Conservation (phyloP, 2,113 vertebrate species). For the Pavo muticus region DNA sequence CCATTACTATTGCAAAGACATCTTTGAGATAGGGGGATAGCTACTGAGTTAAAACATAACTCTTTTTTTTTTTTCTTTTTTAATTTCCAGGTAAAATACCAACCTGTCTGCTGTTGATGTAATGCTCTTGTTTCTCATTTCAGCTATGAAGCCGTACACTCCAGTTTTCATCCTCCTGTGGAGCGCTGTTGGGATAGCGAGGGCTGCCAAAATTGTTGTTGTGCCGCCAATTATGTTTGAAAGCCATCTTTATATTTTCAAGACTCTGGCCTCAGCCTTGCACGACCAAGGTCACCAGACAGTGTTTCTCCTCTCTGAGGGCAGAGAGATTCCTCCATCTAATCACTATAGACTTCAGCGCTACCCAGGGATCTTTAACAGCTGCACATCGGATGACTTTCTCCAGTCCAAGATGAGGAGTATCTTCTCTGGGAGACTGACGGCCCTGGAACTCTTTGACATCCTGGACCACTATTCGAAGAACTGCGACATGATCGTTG, state of each 20-base stretch:
- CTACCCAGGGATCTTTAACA: constrained; percentile 98
- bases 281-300: constrained; percentile 91
- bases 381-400: constrained; percentile 92
- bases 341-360: constrained; percentile 90
- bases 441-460: constrained; percentile 93
- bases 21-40: not conserved
- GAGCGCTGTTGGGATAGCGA: constrained; percentile 77
- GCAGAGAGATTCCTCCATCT: constrained; percentile 89
- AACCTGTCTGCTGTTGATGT: constrained; percentile 12
- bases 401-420: constrained; percentile 96
- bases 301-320: constrained; percentile 94
- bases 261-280: constrained; percentile 92
- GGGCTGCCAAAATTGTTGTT: constrained; percentile 94
- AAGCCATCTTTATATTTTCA: constrained; percentile 99
- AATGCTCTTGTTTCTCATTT: constrained; percentile 66
- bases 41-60: not conserved
- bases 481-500: constrained; percentile 95
- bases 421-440: constrained; percentile 96
- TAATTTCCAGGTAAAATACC: not conserved
- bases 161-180: constrained; percentile 82
- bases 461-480: constrained; percentile 96
- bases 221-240: constrained; percentile 99
- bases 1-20: accelerated
- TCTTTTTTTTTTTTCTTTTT: not conserved
- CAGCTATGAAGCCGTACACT: constrained; percentile 89